Evolutionary conservation across 2,113 vertebrate species (phyloP), one percentile per base, ranked within the genome.

Genomic region (Lepus timidus): DNA sequence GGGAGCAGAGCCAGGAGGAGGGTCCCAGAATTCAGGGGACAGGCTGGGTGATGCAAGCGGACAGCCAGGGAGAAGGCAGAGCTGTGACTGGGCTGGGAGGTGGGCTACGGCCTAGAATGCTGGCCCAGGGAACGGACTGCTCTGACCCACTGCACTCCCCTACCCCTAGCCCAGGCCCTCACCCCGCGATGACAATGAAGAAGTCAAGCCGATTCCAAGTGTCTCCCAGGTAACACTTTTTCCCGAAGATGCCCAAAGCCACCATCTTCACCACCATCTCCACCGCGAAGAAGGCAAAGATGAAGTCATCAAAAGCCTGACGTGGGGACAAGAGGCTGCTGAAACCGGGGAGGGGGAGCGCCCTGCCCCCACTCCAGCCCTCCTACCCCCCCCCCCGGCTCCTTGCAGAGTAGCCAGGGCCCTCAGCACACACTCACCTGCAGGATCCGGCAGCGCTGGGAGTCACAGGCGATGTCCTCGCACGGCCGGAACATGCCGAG

Each of bases 231-330:
- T 99, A 99, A 98, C 99, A 99, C 94, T 99, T 99, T 98, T 99
- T 99, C 89, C 99, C 99, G 83, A 99, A 99, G 97, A 99, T 99
- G 89, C 99, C 99, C 98, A 99, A 98, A 0, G 99, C 99, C 0
- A 99, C 99, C 99, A 99, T 99, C 98, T 99, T 99, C 96, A 99
- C 98, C 10, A 99, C 99, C 99, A 99, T 99, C 98, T 99, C 99
- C 98, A 99, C 99, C 0, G 99, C 99, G 52, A 99, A 99, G 98
- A 99, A 99, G 68, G 99, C 99, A 97, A 99, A 99, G 98, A 99
- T 99, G 98, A 99, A 99, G 98, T 99, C 99, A 14, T 99, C 99
- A 6, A 99, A 99, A 97, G 99, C 99, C 99, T 99, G 98, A 55
- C 74, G 67, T 68, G 67, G 62, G 39, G 62, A 88, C 1, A 14